Conservation (phyloP, 2,797 vertebrate genomes). For the Myotis daubentonii region DNA sequence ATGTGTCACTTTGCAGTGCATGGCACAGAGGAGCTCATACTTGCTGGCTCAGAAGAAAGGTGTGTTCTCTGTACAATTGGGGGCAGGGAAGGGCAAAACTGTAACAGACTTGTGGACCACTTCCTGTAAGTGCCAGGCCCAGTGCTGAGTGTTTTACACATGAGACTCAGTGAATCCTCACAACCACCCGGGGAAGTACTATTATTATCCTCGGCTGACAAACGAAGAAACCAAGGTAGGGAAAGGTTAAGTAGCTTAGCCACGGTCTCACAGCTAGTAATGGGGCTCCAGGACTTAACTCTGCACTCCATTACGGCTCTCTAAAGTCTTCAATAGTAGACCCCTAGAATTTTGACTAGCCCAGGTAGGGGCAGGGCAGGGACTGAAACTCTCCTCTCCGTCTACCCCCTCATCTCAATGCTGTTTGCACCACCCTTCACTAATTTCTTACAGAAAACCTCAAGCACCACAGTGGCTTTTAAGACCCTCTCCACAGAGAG, state of each 20-base stretch:
- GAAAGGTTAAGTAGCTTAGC: not conserved
- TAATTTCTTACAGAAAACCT: conserved; percentile 8
- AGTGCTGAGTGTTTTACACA: not conserved
- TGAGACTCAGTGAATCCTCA: not conserved
- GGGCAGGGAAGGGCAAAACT: not conserved
- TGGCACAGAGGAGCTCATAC: not conserved
- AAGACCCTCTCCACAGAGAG: not conserved
- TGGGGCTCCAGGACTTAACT: not conserved
- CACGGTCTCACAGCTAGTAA: not conserved
- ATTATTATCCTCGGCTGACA: not conserved
- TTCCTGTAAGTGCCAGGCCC: not conserved
- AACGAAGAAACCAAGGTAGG: not conserved
- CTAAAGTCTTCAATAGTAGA: not conserved
- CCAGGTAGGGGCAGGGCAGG: not conserved
- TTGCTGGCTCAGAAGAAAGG: not conserved
- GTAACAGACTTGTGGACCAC: not conserved
- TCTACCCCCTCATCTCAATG: not conserved
- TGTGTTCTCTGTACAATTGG: not conserved
- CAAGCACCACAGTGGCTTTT: not conserved
- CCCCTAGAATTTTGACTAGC: not conserved
- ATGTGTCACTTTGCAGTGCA: not conserved
- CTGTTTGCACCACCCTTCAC: not conserved
- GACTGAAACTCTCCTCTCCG: not conserved
- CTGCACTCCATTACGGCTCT: too few relatives aligned
- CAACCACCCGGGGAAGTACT: not conserved